Percentiles rank a stretch among this genome's conserved stretches.
These are phyloP conservation scores for Rhipidura dahli DNA, from an alignment of 2,113 vertebrate species.

Conservation along the genomic window DNA sequence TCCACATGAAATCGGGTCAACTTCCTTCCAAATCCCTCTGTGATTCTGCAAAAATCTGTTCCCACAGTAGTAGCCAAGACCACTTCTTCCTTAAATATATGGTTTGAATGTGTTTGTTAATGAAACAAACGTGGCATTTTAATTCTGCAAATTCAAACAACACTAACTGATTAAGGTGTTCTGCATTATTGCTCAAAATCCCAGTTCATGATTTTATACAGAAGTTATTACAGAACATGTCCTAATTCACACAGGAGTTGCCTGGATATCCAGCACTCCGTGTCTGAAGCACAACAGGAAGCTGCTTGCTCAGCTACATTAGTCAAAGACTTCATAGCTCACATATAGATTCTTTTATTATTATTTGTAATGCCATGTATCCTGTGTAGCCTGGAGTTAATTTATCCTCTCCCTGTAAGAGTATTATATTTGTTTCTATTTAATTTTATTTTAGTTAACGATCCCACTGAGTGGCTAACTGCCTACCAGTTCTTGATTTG, in stretches of 20 bases:
- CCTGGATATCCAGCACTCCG: neutral
- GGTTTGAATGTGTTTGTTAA: neutral
- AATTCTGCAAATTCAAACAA: neutral
- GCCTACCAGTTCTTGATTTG: neutral
- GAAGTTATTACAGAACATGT: neutral
- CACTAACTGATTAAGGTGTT: neutral
- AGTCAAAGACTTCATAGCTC: neutral
- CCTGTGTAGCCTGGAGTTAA: neutral
- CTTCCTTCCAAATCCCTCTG: neutral
- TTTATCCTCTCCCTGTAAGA: rapidly evolving
- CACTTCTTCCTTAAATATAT: neutral
- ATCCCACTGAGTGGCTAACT: neutral
- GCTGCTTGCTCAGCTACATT: neutral
- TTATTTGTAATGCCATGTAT: neutral
- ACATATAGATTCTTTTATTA: neutral
- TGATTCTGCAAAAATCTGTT: neutral
- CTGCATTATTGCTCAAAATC: neutral
- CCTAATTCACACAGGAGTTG: neutral
- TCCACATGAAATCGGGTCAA: neutral
- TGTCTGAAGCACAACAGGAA: neutral
- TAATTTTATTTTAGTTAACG: neutral
- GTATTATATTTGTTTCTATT: neutral
- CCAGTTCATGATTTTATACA: neutral
- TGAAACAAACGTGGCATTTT: neutral
- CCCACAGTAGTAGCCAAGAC: neutral